Evolutionary conservation across 2,888 invertebrate genomes (phyloP), one percentile per base, ranked within the genome.

Genomic region (Plusia festucae): DNA sequence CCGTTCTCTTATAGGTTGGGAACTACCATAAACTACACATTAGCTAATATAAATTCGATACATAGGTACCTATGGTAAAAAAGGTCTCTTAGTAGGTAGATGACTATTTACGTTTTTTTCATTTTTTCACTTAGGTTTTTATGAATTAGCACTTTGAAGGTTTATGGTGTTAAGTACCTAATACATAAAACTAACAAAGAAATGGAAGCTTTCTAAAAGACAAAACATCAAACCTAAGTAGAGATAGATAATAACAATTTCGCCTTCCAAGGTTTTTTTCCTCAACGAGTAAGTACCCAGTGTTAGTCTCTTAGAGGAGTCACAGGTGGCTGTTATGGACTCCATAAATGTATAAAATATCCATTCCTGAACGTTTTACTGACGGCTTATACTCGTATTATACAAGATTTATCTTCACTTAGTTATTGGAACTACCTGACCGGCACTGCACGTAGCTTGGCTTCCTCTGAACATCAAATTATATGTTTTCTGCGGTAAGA

Each of bases 321-420:
- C 40, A 40, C 40, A 40, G 40, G 40, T 40, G 40, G 7, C 40
- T 40, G 40, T 40, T 40, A 40, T 40, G 40, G 40, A n/a, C 40
- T 40, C 40, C 40, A 40, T n/a, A 40, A 40, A 40, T 40, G 40
- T 40, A 40, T 40, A 40, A 40, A 40, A 40, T n/a, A 40, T 40
- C 40, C 15, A 40, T 40, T 40, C n/a, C 40, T 40, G 40, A 40
- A 59, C 65, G 65, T 40, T 22, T 27, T 15, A 53, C 60, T 54
- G 58, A 58, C 46, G 57, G 46, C 52, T 56, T 5, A 20, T n/a
- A 40, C n/a, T 40, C 40, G 7, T 40, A 40, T 40, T 40, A 40
- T n/a, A 4, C 40, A 40, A n/a, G 40, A 34, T 40, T 40, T 40
- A 40, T 40, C n/a, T n/a, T n/a, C n/a, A 40, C 40, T 40, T 40